A percentile compares a stretch with the other conserved stretches of the same genome.
Conservation (phyloP, 2,797 vertebrate genomes). For the Adelosebastes latens region DNA sequence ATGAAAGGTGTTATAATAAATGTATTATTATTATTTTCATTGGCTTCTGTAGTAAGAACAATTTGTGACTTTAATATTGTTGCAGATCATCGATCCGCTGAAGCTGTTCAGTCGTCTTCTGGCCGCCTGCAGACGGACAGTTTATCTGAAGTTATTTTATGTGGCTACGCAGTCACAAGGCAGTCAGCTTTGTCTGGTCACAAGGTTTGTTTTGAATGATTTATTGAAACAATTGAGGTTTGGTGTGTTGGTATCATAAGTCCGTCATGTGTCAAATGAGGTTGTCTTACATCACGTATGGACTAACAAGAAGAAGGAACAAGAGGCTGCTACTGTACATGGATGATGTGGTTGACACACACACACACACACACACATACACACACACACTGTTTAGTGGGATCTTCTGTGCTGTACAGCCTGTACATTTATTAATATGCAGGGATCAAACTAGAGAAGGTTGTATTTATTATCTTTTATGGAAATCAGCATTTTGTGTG, state of each 20-base stretch:
- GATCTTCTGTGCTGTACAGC: conserved; percentile 14
- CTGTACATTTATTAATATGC: not conserved
- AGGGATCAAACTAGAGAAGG: conserved; percentile 9
- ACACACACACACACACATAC: too few relatives aligned
- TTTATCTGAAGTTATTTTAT: not conserved
- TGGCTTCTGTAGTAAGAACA: not conserved
- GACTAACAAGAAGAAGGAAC: not conserved
- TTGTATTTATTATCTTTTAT: not conserved
- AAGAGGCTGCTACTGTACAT: not conserved
- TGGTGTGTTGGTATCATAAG: not conserved
- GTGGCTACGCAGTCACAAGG: not conserved
- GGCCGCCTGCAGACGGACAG: not conserved
- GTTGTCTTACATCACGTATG: not conserved
- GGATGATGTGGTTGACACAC: not conserved
- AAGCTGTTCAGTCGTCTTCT: not conserved
- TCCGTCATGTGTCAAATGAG: not conserved
- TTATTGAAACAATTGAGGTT: not conserved
- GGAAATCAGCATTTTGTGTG: not conserved
- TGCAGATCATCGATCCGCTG: conserved; percentile 19
- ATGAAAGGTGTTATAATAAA: not conserved
- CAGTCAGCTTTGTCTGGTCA: not conserved
- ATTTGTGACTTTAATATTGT: conserved; percentile 11
- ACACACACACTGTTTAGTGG: not conserved
- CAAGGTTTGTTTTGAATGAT: not conserved
- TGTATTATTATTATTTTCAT: not conserved